A percentile compares a stretch with the other conserved stretches of the same genome.
phyloP scores from a whole-genome alignment of 2,113 vertebrate species.

The Spheniscus mendiculus region DNA sequence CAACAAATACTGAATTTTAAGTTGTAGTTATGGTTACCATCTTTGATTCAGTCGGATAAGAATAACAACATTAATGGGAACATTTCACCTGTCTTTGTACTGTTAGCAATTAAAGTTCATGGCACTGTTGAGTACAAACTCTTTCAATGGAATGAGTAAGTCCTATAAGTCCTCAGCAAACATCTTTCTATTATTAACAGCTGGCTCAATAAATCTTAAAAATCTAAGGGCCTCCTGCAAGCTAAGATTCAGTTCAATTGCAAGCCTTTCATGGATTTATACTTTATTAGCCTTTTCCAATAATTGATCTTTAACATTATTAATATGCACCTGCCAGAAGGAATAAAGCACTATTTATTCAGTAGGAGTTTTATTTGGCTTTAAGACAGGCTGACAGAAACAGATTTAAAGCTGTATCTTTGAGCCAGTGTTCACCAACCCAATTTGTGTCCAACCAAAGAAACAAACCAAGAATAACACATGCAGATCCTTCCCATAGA shows the following conservation, averaged over 20 bases:
- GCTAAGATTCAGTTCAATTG: slow-evolving; percentile 30
- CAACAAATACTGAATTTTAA: not conserved
- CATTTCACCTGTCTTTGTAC: slow-evolving; percentile 16
- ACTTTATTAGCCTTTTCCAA: slow-evolving; percentile 28
- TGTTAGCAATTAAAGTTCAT: not conserved
- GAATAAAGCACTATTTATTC: not conserved
- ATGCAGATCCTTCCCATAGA: not conserved
- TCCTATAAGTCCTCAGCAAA: not conserved
- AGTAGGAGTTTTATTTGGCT: slow-evolving; percentile 15
- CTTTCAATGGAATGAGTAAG: not conserved
- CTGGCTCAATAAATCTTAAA: slow-evolving; percentile 37
- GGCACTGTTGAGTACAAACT: not conserved
- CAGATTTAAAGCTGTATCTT: not conserved
- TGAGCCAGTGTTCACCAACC: not conserved
- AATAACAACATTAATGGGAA: not conserved
- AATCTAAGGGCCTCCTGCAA: slow-evolving; percentile 22
- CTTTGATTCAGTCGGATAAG: not conserved
- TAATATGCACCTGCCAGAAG: slow-evolving; percentile 19
- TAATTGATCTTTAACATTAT: slow-evolving; percentile 41
- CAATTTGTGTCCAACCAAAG: not conserved
- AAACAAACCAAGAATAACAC: not conserved
- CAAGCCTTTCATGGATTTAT: slow-evolving; percentile 17
- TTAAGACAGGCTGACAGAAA: not conserved
- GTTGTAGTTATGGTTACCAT: not conserved
- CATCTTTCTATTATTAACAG: slow-evolving; percentile 20